Conservation (phyloP, 37 sponge, comb jelly and placozoan genomes). For the Oopsacas minuta region DNA sequence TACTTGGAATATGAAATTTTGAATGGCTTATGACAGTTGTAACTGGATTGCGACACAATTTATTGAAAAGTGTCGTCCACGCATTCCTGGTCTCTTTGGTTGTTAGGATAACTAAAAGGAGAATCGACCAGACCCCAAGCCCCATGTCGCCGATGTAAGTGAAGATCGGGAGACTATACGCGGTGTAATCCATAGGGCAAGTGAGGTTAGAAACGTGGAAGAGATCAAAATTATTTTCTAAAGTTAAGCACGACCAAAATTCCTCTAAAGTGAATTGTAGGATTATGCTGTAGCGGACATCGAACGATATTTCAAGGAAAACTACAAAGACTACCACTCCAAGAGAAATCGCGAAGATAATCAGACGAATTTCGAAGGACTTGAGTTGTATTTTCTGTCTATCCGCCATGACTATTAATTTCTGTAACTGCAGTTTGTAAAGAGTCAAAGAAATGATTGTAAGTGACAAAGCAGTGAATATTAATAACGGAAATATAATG, state of each 20-base stretch:
- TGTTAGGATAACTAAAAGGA: not conserved
- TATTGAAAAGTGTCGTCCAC: not conserved
- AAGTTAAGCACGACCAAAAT: not conserved
- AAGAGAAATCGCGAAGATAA: slow-evolving; percentile 10
- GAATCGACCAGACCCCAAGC: not conserved
- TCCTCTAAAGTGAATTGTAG: not conserved
- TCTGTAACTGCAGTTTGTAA: not conserved
- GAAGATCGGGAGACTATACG: not conserved
- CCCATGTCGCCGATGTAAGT: not conserved
- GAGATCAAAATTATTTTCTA: not conserved
- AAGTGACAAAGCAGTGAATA: not conserved
- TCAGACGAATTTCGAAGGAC: not conserved
- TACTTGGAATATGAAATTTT: too few species aligned
- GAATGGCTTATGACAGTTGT: too few species aligned
- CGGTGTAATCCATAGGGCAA: not conserved
- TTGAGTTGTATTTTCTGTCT: not conserved
- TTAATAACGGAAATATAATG: not conserved
- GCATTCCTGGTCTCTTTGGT: not conserved
- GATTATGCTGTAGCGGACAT: not conserved
- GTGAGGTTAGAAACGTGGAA: not conserved
- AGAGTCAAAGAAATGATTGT: not conserved
- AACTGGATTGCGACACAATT: not conserved
- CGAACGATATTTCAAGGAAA: not conserved
- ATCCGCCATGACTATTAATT: not conserved
- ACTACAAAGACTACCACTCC: not conserved